Evolutionary conservation across 2,888 invertebrate genomes (phyloP).

Genomic region (Drosophila barbarae): DNA sequence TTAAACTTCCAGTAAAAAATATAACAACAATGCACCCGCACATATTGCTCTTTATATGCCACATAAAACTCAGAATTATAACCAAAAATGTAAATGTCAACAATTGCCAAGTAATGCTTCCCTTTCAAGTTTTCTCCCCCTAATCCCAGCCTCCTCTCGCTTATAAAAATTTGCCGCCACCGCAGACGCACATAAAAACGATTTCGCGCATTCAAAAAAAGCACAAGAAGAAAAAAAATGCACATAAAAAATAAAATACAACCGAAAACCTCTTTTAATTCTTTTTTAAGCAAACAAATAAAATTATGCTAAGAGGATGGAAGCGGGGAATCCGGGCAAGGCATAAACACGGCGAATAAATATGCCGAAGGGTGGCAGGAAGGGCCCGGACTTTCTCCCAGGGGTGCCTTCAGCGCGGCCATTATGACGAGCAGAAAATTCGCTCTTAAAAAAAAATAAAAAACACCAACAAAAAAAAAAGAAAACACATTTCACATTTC

Average conservation of each 20-base stretch:
- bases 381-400: constrained; percentile 47
- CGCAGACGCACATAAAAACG: constrained; percentile 63
- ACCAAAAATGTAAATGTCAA: constrained; percentile 55
- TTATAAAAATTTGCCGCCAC: constrained; percentile 43
- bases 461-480: constrained; percentile 12
- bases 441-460: constrained; percentile 30
- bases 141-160: background rate
- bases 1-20: background rate
- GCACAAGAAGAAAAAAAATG: constrained; percentile 7
- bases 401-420: constrained; percentile 70
- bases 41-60: constrained; percentile 36
- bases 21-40: background rate
- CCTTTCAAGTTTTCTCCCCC: constrained; percentile 25
- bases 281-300: constrained; percentile 76
- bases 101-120: constrained; percentile 43
- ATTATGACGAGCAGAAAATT: constrained; percentile 55
- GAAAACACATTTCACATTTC: constrained; percentile 63
- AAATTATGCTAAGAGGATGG: constrained; percentile 64
- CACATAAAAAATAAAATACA: constrained; percentile 34
- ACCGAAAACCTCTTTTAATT: constrained; percentile 64
- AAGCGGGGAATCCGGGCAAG: constrained; percentile 12
- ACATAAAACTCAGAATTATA: constrained; percentile 35
- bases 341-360: constrained; percentile 70
- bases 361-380: constrained; percentile 43
- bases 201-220: constrained; percentile 58